Percentiles rank a stretch among this genome's conserved stretches.
These are phyloP conservation scores for Phyllotreta striolata DNA, from an alignment of 2,888 invertebrate species.

Conservation along the genomic window DNA sequence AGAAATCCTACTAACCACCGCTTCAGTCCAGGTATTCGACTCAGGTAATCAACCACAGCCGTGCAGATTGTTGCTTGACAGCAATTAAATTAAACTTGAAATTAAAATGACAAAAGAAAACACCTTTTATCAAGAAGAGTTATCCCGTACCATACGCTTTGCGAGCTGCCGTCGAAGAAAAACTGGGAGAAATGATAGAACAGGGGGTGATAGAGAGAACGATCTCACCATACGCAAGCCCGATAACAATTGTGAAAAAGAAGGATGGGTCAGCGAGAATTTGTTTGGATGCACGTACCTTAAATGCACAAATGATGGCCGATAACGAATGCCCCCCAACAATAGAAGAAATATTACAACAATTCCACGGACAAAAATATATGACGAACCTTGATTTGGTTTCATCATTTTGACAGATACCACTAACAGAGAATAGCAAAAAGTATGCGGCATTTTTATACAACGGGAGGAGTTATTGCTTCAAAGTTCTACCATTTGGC, in stretches of 20 bases:
- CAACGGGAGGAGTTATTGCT: slow-evolving; percentile 39
- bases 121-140: no score
- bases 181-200: background rate
- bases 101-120: no score
- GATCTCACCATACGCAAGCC: no score
- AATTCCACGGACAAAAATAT: slow-evolving; percentile 19
- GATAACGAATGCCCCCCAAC: background rate
- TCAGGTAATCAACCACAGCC: no score
- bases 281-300: slow-evolving; percentile 26
- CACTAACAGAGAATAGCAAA: slow-evolving; percentile 31
- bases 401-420: slow-evolving; percentile 46
- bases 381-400: slow-evolving; percentile 41
- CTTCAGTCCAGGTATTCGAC: no score
- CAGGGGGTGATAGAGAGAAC: background rate
- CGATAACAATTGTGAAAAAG: no score
- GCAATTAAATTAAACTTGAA: no score
- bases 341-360: slow-evolving; percentile 1
- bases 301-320: slow-evolving; percentile 31
- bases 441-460: slow-evolving; percentile 43
- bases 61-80: no score
- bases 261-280: background rate
- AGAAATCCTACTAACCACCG: no score
- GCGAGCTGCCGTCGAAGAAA: no score
- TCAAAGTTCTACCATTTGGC: slow-evolving; percentile 37
- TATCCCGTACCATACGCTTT: no score